Base-by-base conservation (phyloP, 2,113 vertebrate species). In the Nicator chloris region DNA sequence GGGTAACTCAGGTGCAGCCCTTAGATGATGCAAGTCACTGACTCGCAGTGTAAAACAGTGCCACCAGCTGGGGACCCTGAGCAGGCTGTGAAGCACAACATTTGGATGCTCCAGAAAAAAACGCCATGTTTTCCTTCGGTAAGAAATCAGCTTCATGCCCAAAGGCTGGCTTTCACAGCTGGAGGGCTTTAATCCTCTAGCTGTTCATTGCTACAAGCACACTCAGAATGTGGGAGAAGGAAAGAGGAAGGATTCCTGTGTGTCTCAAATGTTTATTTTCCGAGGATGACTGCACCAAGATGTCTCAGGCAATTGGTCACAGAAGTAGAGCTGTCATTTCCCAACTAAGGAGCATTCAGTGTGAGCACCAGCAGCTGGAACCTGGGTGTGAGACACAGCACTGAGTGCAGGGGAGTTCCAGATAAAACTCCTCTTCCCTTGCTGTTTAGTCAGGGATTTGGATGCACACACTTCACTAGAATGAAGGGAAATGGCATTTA, bases 11-110 rank as follows among this genome's bases (percentile, higher is more conserved):
- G 78, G 23, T 20, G n/a, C 57, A 20, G n/a, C 10, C 17, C 16
- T 39, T 4, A 3, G 15, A 3, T 1, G 61, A 69, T 1, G 15
- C 10, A 31, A 42, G 8, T 4, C 19, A 33, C 0, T 13, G 50
- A 21, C 33, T 65, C 39, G 39, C 71, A 11, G 17, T 56, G 90
- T 44, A 33, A 59, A 39, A 81, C 22, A 77, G 72, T 95, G 98
- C 97, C 97, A 93, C 93, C 97, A 75, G 69, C 72, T 57, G 98
- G 97, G 80, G 19, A 82, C 56, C 1, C 56, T 8, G 59, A 33
- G 78, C 56, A 66, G 50, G 5, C 56, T 12, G 33, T 2, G 66
- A 4, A 28, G 40, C 11, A 54, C 42, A 37, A 20, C 31, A 13
- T 8, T 15, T 1, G 53, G 70, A 47, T 27, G 37, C 28, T 14